Conservation (phyloP, 2,113 vertebrate genomes). For the Tautogolabrus adspersus region DNA sequence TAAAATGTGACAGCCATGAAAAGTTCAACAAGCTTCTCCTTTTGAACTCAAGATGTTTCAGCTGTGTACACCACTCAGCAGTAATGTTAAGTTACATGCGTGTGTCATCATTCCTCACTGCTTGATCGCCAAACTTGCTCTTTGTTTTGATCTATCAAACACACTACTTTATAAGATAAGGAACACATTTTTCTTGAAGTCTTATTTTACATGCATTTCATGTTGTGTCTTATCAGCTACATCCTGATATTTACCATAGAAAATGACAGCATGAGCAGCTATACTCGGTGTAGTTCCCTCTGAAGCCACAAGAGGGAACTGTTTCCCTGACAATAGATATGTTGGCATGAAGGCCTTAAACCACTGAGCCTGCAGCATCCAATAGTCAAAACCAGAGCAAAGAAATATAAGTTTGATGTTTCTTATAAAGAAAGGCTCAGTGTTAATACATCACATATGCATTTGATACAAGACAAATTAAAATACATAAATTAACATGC, state of each 20-base stretch:
- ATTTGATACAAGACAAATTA: constrained; percentile 43
- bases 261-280: constrained; percentile 7
- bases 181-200: constrained; percentile 65
- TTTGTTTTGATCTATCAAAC: constrained; percentile 57
- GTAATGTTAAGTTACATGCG: constrained; percentile 64
- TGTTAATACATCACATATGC: constrained; percentile 49
- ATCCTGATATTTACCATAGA: constrained; percentile 56
- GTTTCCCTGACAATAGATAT: constrained; percentile 68
- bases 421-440: constrained; percentile 29
- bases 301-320: constrained; percentile 73
- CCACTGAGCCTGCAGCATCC: constrained; percentile 39
- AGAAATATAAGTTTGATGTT: constrained; percentile 65
- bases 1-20: background rate
- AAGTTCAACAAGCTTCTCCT: constrained; percentile 27
- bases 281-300: constrained; percentile 6
- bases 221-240: constrained; percentile 42
- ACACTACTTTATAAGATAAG: constrained; percentile 52
- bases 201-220: constrained; percentile 48
- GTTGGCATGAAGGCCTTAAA: constrained; percentile 28
- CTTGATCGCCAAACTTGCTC: constrained; percentile 34
- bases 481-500: constrained; percentile 45
- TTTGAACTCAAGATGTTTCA: constrained; percentile 65
- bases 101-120: constrained; percentile 77
- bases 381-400: constrained; percentile 36
- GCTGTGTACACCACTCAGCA: constrained; percentile 41